Percentiles rank a stretch among this genome's conserved stretches.
phyloP scores from a whole-genome alignment of 2,888 invertebrate genomes.

The Phengaris arion region DNA sequence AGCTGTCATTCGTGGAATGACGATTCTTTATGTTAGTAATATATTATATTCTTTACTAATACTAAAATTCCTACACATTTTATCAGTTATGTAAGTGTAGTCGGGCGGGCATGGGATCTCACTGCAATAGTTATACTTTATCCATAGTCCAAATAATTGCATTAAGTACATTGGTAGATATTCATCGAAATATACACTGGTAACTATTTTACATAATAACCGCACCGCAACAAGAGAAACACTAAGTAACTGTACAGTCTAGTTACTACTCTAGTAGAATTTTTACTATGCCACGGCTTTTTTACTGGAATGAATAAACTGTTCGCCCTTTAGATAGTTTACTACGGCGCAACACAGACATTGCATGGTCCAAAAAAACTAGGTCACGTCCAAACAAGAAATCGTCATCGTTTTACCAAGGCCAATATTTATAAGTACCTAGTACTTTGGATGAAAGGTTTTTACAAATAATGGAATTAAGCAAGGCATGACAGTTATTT shows the following conservation, averaged over 20 bases:
- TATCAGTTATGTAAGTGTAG: too few relatives aligned
- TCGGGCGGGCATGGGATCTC: too few relatives aligned
- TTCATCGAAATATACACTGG: not conserved
- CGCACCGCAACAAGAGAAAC: not conserved
- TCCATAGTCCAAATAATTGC: too few relatives aligned
- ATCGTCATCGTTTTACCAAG: not conserved
- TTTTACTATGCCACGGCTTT: slow-evolving; percentile 3
- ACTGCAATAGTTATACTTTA: too few relatives aligned
- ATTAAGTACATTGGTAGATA: not conserved
- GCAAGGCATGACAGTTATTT: too few relatives aligned
- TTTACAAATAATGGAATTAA: not conserved
- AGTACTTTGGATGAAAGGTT: not conserved
- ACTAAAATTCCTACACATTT: too few relatives aligned
- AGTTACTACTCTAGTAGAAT: not conserved
- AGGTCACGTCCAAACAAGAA: not conserved
- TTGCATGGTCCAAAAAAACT: slow-evolving; percentile 6
- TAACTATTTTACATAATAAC: not conserved
- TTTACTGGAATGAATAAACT: slow-evolving; percentile 14
- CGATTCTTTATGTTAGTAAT: too few relatives aligned
- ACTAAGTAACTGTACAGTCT: not conserved
- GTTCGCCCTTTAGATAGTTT: slow-evolving; percentile 13
- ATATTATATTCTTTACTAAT: too few relatives aligned
- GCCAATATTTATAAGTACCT: not conserved
- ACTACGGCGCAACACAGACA: not conserved
- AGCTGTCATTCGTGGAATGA: too few relatives aligned